These are phyloP conservation scores for Latheticus oryzae DNA, from an alignment of 2,888 invertebrate species.

Conservation along the genomic window DNA sequence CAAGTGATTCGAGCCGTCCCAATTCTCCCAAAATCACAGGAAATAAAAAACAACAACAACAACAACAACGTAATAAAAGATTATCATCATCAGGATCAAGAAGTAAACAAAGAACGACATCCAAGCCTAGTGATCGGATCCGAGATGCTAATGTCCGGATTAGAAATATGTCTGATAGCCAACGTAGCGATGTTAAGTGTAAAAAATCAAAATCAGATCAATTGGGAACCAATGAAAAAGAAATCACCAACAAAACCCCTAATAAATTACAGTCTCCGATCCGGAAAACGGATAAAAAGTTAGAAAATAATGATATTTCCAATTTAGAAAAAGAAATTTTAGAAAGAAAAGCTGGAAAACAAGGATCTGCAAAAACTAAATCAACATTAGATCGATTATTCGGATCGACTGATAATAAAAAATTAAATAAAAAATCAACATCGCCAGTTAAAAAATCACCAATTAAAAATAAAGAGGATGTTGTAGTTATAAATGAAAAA, in stretches of 20 bases:
- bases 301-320: slow-evolving; percentile 61
- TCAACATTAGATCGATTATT: slow-evolving; percentile 71
- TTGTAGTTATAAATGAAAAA: slow-evolving; percentile 54
- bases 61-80: slow-evolving; percentile 44
- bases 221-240: neutral
- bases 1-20: slow-evolving; percentile 65
- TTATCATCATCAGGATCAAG: slow-evolving; percentile 48
- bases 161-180: slow-evolving; percentile 75
- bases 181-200: slow-evolving; percentile 66
- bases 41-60: slow-evolving; percentile 39
- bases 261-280: slow-evolving; percentile 72
- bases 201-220: slow-evolving; percentile 59
- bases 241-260: no score
- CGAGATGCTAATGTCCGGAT: slow-evolving; percentile 74
- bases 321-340: slow-evolving; percentile 65
- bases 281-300: slow-evolving; percentile 73
- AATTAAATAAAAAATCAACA: slow-evolving; percentile 55
- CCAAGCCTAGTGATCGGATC: slow-evolving; percentile 73
- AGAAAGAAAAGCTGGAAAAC: slow-evolving; percentile 59
- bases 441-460: slow-evolving; percentile 40
- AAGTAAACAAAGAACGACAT: slow-evolving; percentile 54
- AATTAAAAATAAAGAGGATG: slow-evolving; percentile 50
- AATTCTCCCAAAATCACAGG: slow-evolving; percentile 56
- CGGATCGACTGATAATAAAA: slow-evolving; percentile 57
- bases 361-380: slow-evolving; percentile 58